A percentile compares a stretch with the other conserved stretches of the same genome.
These are phyloP conservation scores for Morone chrysops DNA, from an alignment of 2,113 vertebrate species.

Conservation along the genomic window DNA sequence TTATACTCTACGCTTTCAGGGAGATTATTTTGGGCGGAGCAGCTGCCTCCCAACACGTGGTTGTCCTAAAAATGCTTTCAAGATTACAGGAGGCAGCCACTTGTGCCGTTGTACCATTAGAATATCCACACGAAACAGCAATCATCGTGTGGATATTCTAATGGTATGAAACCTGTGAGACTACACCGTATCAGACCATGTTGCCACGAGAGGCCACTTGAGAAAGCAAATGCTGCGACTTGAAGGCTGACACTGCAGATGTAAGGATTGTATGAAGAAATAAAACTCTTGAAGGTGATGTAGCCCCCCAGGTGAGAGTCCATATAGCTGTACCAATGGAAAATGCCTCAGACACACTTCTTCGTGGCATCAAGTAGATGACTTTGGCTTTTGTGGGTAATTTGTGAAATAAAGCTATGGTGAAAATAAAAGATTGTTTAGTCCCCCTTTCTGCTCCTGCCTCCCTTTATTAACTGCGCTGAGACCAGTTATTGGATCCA, in stretches of 20 bases:
- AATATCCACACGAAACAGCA: too few relatives aligned
- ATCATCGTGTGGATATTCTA: too few relatives aligned
- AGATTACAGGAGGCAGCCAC: conserved; percentile 36
- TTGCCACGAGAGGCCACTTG: neutral
- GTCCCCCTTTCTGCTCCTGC: neutral
- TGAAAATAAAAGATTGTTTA: neutral
- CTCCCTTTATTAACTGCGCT: neutral
- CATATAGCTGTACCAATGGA: too few relatives aligned
- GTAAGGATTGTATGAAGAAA: neutral
- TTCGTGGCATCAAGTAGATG: neutral
- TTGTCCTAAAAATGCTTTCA: conserved; percentile 35
- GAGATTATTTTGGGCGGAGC: conserved; percentile 49
- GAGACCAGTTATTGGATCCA: conserved; percentile 31
- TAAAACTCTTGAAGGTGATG: neutral
- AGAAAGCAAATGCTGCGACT: neutral
- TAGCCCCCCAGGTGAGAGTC: neutral
- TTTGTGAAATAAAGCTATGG: neutral
- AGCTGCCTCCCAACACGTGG: conserved; percentile 27
- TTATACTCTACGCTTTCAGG: conserved; percentile 24
- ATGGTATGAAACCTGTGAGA: neutral
- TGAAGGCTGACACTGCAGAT: neutral
- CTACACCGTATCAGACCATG: neutral
- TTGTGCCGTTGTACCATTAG: conserved; percentile 5
- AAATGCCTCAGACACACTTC: neutral
- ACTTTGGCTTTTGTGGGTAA: neutral